phyloP scores from a whole-genome alignment of 2,113 vertebrate genomes.

The Pomatostomus ruficeps region DNA sequence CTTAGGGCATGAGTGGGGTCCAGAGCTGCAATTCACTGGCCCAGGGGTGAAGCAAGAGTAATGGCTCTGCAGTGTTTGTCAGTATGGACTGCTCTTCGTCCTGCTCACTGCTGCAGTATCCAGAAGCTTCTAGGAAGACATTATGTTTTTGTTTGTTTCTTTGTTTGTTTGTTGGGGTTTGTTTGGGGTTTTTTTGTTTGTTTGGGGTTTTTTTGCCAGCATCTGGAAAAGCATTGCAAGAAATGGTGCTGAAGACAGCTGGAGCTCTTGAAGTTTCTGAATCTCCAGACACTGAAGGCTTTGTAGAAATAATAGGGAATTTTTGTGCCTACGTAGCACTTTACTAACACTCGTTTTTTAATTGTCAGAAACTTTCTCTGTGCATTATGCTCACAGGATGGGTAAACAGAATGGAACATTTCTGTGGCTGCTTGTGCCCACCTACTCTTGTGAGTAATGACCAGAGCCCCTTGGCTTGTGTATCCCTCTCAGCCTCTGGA shows the following conservation, averaged over 20 bases:
- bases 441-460: background rate
- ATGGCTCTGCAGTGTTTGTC: background rate
- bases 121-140: background rate
- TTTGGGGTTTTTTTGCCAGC: background rate
- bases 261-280: background rate
- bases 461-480: rapidly evolving
- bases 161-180: no score
- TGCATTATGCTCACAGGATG: background rate
- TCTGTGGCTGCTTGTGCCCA: background rate
- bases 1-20: background rate
- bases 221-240: background rate
- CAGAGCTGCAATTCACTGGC: background rate
- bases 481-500: background rate
- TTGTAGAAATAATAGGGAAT: background rate
- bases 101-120: background rate
- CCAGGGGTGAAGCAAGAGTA: background rate
- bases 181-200: no score
- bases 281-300: background rate
- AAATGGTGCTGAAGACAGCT: background rate
- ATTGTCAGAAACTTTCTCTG: background rate
- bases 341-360: background rate
- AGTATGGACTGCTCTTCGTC: rapidly evolving
- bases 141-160: background rate
- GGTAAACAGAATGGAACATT: background rate
- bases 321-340: background rate